Evolutionary conservation across 2,113 vertebrate genomes (phyloP).

Genomic region (Trogon melanurus): DNA sequence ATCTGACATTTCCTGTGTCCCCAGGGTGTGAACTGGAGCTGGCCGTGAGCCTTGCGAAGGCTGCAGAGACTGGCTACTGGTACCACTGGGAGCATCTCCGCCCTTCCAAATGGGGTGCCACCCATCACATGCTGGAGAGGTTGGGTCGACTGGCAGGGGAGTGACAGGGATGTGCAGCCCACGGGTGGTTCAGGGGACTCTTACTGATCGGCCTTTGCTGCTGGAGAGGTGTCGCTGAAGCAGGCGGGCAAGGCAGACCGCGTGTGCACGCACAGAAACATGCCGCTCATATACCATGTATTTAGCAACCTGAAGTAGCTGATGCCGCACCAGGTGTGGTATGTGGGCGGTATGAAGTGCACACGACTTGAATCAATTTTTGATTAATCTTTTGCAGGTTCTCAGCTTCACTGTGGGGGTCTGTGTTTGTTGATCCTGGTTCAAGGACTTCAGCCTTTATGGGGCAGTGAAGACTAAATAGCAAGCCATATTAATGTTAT

Average conservation of each 20-base stretch:
- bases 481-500: neutral
- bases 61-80: neutral
- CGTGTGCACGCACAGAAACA: neutral
- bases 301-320: neutral
- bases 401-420: neutral
- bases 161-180: too few species aligned
- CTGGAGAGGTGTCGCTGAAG: neutral
- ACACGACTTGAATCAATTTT: neutral
- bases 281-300: accelerated
- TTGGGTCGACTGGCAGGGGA: accelerated
- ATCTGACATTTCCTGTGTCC: neutral
- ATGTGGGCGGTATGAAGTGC: too few species aligned
- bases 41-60: neutral
- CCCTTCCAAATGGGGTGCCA: neutral
- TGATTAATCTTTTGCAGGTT: neutral
- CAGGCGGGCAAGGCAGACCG: neutral
- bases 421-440: neutral
- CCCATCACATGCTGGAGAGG: accelerated
- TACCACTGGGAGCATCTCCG: neutral
- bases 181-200: neutral
- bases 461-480: neutral
- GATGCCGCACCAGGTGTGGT: accelerated
- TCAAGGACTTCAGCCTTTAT: neutral
- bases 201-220: neutral
- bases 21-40: neutral